Base-by-base conservation (phyloP, 2,113 vertebrate genomes). In the Spermophilus dauricus region DNA sequence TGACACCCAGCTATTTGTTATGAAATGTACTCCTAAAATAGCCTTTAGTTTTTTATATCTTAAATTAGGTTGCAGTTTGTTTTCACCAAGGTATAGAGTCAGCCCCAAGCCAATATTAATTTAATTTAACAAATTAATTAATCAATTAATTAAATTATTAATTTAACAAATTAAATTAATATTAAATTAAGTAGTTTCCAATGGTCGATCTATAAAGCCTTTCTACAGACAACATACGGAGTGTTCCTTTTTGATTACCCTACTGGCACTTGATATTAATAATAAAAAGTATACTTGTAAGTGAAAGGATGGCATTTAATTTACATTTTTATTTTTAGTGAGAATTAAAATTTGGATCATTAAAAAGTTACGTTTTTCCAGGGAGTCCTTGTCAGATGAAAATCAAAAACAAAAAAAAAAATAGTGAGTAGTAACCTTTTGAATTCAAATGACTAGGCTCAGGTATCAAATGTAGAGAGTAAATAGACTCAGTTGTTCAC, bases 361-460 rank as follows among this genome's bases (percentile, higher is more conserved):
- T 86, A 77, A 72, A 77, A 72, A 7, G 26, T 91, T 84, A 53
- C 2, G 32, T 94, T 90, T 95, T 89, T 56, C 67, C 53, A 73
- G 3, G 32, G 9, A 30, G 28, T 91, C n/a, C 22, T 91, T 95
- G 22, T 81, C 42, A 45, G 45, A 93, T 91, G 17, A 93, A 42
- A 91, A 78, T 75, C 37, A 75, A 18, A 61, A 42, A 82, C 37
- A 45, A 88, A 56, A 39, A 56, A 39, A 32, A 67, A 72, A 16
- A 10, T 88, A 84, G 53, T 80, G 95, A 76, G 13, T 88, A 84
- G 53, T 80, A 95, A 76, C 11, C n/a, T 87, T 95, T 89, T 80
- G 87, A 84, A 6, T 92, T 87, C 32, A 45, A 69, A 70, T 58
- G n/a, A 65, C n/a, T 90, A 56, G 56, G 26, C 32, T 85, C 75